These are phyloP conservation scores for Drosophila mojavensis DNA, from an alignment of 1,140 invertebrate species.

Conservation along the genomic window DNA sequence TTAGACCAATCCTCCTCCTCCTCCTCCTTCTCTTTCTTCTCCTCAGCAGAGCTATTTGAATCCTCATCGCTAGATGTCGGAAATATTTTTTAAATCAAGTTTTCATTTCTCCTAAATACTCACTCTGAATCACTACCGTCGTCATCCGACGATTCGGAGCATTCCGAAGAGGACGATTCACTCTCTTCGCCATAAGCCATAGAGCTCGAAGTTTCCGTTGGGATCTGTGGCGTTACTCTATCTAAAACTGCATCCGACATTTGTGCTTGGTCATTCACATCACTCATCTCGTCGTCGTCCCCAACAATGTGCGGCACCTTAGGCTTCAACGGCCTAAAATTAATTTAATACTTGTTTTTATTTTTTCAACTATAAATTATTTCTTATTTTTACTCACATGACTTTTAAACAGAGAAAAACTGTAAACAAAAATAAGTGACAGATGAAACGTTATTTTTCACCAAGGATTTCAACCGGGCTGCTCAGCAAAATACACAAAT, in stretches of 20 bases:
- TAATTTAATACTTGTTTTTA: neutral
- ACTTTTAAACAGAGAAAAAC: neutral
- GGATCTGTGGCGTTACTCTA: neutral
- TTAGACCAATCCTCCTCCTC: constrained; percentile 52
- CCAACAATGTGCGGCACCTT: constrained; percentile 53
- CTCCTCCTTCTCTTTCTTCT: neutral
- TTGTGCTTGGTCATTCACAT: constrained; percentile 8
- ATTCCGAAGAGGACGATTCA: neutral
- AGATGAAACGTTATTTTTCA: constrained; percentile 21
- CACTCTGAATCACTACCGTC: neutral
- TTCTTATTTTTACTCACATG: constrained; percentile 22
- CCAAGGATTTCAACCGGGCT: neutral
- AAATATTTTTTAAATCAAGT: neutral
- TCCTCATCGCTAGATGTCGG: constrained; percentile 8
- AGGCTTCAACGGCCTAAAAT: constrained; percentile 34
- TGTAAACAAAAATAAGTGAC: neutral
- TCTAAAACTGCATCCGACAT: neutral
- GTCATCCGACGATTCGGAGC: neutral
- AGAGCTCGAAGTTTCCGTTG: neutral
- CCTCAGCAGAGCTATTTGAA: constrained; percentile 1
- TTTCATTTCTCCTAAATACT: neutral
- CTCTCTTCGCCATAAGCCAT: neutral
- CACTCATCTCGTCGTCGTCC: constrained; percentile 42
- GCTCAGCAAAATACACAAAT: neutral
- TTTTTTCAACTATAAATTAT: neutral